Base-by-base conservation (phyloP, 2,113 vertebrate species). In the Meriones unguiculatus region DNA sequence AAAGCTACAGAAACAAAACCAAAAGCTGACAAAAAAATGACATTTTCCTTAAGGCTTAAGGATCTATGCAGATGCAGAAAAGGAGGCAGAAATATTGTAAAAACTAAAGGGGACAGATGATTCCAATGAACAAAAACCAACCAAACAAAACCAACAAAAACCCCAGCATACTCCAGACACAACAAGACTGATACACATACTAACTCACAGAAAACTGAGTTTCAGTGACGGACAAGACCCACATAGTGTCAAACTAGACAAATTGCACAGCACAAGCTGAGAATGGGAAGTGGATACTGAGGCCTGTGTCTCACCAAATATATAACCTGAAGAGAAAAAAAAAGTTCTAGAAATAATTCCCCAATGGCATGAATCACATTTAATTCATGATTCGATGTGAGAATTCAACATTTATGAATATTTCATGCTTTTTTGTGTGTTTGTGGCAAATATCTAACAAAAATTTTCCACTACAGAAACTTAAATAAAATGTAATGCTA, bases 351-450 rank as follows among this genome's bases (percentile, higher is more conserved):
- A 25, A 15, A 14, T 92, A 94, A 91, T 52, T 94, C 69, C 18
- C 52, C 70, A 9, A 30, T 35, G 85, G 4, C 35, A 89, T 95
- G 50, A 87, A 95, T 28, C 0, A 7, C 20, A 11, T 76, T 95
- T 90, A 85, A 78, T 76, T 15, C 65, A n/a, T 87, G 72, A 87
- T 92, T 88, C 41, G 38, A 0, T 35, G 41, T 35, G 54, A 35
- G 28, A 90, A 50, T 11, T 91, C 46, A 94, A 65, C 73, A 84
- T 78, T 46, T 89, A 64, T 87, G 86, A 93, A 89, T 92, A 95
- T 93, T 86, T 90, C 17, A 46, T 24, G 4, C 80, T 90, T 59
- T 13, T 78, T 93, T 17, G 18, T 25, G 30, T 67, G 3, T 46
- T 46, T 32, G 10, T 84, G 35, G 65, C 17, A 91, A 69, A 94